Base-by-base conservation (phyloP, 2,888 invertebrate species). In the Melangyna quadrimaculata region DNA sequence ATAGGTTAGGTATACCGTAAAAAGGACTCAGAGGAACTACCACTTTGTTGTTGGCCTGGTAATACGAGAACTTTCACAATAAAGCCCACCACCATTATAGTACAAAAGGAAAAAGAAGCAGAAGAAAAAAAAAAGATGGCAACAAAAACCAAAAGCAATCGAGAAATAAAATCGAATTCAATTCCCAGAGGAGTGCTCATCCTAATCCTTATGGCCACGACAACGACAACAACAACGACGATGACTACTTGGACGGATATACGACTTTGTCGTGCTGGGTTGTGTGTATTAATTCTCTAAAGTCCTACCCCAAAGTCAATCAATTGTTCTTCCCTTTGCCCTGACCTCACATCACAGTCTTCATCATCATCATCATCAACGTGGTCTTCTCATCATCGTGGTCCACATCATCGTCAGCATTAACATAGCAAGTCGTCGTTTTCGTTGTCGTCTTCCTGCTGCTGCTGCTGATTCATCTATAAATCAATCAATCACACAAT, bases 401-500 rank as follows among this genome's bases (percentile, higher is more conserved):
- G 29, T 69, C 59, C 51, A 55, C 74, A 61, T 63, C 75, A 55
- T 83, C 79, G 63, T 63, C 73, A 74, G 61, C 72, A 73, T 59
- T 61, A 73, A 37, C 51, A 73, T 61, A 48, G 45, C 45, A 27
- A 43, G 43, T 17, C 14, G n/a, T 37, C 24, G 22, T 37, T 55
- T 19, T 14, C 45, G 3, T 63, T 7, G 27, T 53, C 72, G 27
- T 63, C 67, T 40, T 48, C 29, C 53, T 73, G 45, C 57, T 70
- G 29, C 7, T 55, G n/a, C 32, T 48, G 32, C 24, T 43, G 43
- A 57, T 65, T 63, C 81, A 59, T 74, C 89, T 88, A 89, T 90
- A 90, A 90, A 90, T 90, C 89, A 89, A 89, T 90, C 90, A 89
- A 89, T 89, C 89, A 89, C 89, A 89, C 89, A 90, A 90, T 90